Evolutionary conservation across 1,140 invertebrate species (phyloP).

Genomic region (Drosophila oshimai): DNA sequence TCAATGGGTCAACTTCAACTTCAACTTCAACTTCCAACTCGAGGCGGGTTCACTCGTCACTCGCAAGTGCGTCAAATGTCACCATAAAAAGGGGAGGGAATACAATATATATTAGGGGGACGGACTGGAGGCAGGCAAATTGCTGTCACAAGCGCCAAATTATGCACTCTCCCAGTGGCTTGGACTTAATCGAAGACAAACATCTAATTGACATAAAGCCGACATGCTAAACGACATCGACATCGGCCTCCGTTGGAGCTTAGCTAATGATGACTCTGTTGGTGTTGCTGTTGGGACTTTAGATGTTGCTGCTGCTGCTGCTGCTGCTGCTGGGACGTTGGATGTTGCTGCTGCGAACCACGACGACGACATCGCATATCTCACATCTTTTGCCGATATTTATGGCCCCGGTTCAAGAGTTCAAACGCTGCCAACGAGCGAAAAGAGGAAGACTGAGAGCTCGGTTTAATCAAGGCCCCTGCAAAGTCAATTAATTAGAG

Average conservation of each 20-base stretch:
- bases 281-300: not conserved
- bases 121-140: slow-evolving; percentile 47
- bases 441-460: slow-evolving; percentile 7
- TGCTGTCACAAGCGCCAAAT: slow-evolving; percentile 76
- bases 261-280: slow-evolving; percentile 56
- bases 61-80: slow-evolving; percentile 37
- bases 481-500: slow-evolving; percentile 64
- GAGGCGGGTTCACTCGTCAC: slow-evolving; percentile 25
- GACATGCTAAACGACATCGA: slow-evolving; percentile 69
- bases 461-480: slow-evolving; percentile 65
- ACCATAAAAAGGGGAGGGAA: not conserved
- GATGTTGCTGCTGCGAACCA: slow-evolving; percentile 10
- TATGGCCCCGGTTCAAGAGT: slow-evolving; percentile 70
- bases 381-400: slow-evolving; percentile 71
- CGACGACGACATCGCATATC: slow-evolving; percentile 50
- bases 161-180: slow-evolving; percentile 59
- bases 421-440: slow-evolving; percentile 44
- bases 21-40: slow-evolving; percentile 38
- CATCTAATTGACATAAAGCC: slow-evolving; percentile 80
- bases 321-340: not conserved
- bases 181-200: slow-evolving; percentile 73
- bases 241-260: slow-evolving; percentile 34
- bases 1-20: slow-evolving; percentile 55
- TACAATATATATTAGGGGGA: not conserved
- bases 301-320: not conserved